These are phyloP conservation scores for Promerops cafer DNA, from an alignment of 2,113 vertebrate species.

Conservation along the genomic window DNA sequence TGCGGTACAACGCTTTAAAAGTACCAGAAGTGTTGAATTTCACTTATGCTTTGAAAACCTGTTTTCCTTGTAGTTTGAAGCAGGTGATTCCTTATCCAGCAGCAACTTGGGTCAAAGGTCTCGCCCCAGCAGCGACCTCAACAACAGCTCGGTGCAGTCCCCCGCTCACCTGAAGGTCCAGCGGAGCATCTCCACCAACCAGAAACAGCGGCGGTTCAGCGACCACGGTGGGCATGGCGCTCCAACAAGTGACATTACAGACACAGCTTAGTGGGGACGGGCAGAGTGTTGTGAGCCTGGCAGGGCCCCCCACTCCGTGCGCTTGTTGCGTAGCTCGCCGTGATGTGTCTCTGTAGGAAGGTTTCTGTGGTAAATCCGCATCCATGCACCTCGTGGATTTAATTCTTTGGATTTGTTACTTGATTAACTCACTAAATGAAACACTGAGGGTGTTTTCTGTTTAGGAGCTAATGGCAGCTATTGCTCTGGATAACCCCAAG, in stretches of 20 bases:
- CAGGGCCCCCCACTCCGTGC: slow-evolving; percentile 45
- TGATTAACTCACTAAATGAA: not conserved
- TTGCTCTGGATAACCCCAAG: not conserved
- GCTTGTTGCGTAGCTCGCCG: slow-evolving; percentile 42
- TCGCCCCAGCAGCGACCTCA: slow-evolving; percentile 93
- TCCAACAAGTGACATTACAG: slow-evolving; percentile 71
- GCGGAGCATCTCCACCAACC: slow-evolving; percentile 93
- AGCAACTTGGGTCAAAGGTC: slow-evolving; percentile 87
- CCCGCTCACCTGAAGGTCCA: slow-evolving; percentile 96
- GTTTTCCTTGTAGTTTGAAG: slow-evolving; percentile 83
- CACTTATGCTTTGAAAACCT: not conserved
- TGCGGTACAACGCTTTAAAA: not conserved
- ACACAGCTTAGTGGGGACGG: slow-evolving; percentile 40
- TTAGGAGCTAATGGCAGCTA: not conserved
- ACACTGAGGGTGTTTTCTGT: not conserved
- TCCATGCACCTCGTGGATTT: not conserved
- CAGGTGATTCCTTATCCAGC: slow-evolving; percentile 86
- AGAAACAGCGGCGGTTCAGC: slow-evolving; percentile 97
- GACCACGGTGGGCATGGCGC: slow-evolving; percentile 89
- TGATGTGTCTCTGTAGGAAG: not conserved
- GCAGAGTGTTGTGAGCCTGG: slow-evolving; percentile 59
- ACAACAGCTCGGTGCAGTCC: slow-evolving; percentile 93
- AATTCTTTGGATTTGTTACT: not conserved
- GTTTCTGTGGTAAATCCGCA: not conserved
- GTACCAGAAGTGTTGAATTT: not conserved